Evolutionary conservation across 2,888 invertebrate genomes (phyloP).

Genomic region (Galerucella nymphaeae): DNA sequence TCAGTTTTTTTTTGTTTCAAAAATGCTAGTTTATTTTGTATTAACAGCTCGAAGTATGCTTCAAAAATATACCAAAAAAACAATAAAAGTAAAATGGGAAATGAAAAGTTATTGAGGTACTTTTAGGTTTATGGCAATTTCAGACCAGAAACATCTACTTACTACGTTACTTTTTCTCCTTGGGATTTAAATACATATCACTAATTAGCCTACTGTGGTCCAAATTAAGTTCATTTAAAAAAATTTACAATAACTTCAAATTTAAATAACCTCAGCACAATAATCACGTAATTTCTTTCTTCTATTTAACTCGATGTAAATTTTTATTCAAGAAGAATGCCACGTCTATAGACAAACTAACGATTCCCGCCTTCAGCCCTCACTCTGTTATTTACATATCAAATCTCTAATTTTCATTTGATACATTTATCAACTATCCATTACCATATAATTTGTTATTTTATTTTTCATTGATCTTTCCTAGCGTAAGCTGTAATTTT

Average conservation of each 20-base stretch:
- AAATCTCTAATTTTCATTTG: constrained; percentile 16
- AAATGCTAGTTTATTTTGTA: too few relatives aligned
- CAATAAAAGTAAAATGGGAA: too few relatives aligned
- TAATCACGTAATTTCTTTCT: background rate
- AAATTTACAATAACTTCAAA: background rate
- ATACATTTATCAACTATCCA: background rate
- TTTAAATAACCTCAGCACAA: background rate
- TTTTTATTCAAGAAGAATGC: background rate
- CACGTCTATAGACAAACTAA: background rate
- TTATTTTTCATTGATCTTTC: constrained; percentile 3
- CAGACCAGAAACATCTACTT: too few relatives aligned
- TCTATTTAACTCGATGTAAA: background rate
- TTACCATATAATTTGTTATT: background rate
- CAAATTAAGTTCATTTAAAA: too few relatives aligned
- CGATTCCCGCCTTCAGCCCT: constrained; percentile 10
- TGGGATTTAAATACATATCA: too few relatives aligned
- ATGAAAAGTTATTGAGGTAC: too few relatives aligned
- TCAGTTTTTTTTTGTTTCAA: too few relatives aligned
- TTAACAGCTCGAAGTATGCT: too few relatives aligned
- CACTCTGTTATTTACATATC: constrained; percentile 16
- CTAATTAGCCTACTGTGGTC: too few relatives aligned
- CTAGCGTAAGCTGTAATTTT: background rate
- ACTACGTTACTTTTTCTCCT: too few relatives aligned
- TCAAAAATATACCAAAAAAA: too few relatives aligned
- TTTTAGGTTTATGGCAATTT: too few relatives aligned